Base-by-base conservation (phyloP, 2,113 vertebrate species). In the Phylloscopus trochiloides region DNA sequence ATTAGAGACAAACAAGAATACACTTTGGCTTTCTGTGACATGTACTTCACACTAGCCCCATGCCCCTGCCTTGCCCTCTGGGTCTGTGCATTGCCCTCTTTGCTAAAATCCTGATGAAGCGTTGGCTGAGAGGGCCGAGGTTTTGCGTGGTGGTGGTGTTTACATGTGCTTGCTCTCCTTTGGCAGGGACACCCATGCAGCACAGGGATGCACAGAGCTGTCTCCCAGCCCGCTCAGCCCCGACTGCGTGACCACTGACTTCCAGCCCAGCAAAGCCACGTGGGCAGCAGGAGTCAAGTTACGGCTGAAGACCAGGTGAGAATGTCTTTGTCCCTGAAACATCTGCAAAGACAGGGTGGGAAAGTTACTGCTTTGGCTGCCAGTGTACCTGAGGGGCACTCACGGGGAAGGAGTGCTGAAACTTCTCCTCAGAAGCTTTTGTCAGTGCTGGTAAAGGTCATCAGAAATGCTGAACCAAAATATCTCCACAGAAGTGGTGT, bases 301-400 rank as follows among this genome's bases (percentile, higher is more conserved):
- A 43, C 88, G 90, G 48, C 94, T 96, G 63, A 98, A 96, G 90
- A 94, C 65, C 96, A 98, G 98, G 98, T 98, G 93, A 97, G 98
- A 47, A 7, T 15, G 13, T 16, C 4, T 38, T 16, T 26, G 6
- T 73, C 38, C 2, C 21, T 54, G 43, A 17, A 34, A 55, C 26
- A 21, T 36, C 48, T 91, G 11, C 48, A 6, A 21, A 68, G 71
- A 34, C 14, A n/a, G 58, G 26, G 24, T 63, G 36, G 45, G 42
- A 81, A 85, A 59, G 4, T 14, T 32, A 11, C 57, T 71, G 51
- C 45, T 51, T 48, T 61, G 78, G 59, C 59, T 74, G 22, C 32
- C 9, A 3, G 0, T 57, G 24, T 51, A 34, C 72, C 51, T 63
- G 52, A 48, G 76, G 65, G 31, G 34, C 61, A 52, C 31, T 57